Evolutionary conservation across 2,888 invertebrate species (phyloP).

Genomic region (Tachina lurida): DNA sequence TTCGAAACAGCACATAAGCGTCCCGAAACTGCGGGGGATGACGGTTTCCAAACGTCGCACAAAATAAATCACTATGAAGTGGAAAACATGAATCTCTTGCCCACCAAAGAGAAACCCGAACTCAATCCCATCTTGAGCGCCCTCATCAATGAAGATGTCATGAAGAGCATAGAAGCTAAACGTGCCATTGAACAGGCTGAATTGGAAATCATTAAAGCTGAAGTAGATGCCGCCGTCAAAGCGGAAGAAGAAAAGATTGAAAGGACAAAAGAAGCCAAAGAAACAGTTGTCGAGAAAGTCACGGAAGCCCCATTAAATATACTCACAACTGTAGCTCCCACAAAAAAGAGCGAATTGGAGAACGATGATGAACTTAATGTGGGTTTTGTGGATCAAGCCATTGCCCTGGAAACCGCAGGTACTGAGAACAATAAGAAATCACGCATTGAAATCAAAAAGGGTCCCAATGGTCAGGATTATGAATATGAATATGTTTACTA

Average conservation of each 20-base stretch:
- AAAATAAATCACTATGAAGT: slow-evolving; percentile 75
- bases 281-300: slow-evolving; percentile 21
- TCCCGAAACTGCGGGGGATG: slow-evolving; percentile 83
- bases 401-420: slow-evolving; percentile 86
- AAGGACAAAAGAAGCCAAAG: slow-evolving; percentile 34
- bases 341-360: slow-evolving; percentile 72
- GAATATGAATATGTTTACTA: slow-evolving; percentile 96
- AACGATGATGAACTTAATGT: slow-evolving; percentile 77
- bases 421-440: slow-evolving; percentile 88
- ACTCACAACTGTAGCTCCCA: slow-evolving; percentile 77
- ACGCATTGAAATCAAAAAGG: slow-evolving; percentile 92
- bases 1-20: slow-evolving; percentile 90
- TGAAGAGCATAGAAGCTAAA: slow-evolving; percentile 84
- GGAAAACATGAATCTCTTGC: slow-evolving; percentile 78
- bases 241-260: slow-evolving; percentile 58
- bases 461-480: slow-evolving; percentile 94
- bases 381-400: slow-evolving; percentile 83
- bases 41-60: slow-evolving; percentile 80
- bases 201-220: slow-evolving; percentile 77
- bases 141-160: slow-evolving; percentile 83
- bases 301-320: slow-evolving; percentile 74
- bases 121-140: slow-evolving; percentile 83
- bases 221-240: slow-evolving; percentile 73
- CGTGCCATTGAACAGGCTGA: slow-evolving; percentile 81
- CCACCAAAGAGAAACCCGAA: slow-evolving; percentile 83